Evolutionary conservation across 2,888 invertebrate genomes (phyloP).

Genomic region (Listrodromus nycthemerus): DNA sequence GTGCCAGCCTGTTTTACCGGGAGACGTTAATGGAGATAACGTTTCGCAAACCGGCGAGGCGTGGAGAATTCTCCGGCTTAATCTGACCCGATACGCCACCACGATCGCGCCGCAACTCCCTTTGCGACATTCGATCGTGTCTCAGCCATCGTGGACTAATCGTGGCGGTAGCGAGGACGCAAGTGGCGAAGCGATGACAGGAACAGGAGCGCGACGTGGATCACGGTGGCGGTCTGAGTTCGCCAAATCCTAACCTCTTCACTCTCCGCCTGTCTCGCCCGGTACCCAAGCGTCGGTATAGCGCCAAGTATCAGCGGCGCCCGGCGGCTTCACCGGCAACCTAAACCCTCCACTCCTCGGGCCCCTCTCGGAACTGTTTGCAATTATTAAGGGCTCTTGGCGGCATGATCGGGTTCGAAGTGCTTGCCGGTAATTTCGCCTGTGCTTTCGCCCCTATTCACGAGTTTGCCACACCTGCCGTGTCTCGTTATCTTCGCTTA

Average conservation of each 20-base stretch:
- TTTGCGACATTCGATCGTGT: conserved; percentile 63
- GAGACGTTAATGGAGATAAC: conserved; percentile 22
- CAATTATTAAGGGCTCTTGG: conserved; percentile 75
- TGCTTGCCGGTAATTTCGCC: conserved; percentile 67
- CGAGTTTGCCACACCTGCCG: conserved; percentile 37
- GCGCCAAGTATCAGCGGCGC: conserved; percentile 18
- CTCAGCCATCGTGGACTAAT: conserved; percentile 73
- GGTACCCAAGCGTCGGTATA: conserved; percentile 43
- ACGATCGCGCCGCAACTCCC: conserved; percentile 57
- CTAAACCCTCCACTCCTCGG: conserved; percentile 68
- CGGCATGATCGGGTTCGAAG: conserved; percentile 70
- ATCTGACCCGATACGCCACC: conserved; percentile 58
- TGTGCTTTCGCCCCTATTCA: conserved; percentile 46
- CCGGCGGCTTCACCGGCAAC: conserved; percentile 56
- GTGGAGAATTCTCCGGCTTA: conserved; percentile 54
- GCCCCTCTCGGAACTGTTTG: conserved; percentile 69
- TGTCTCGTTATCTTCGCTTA: conserved; percentile 3
- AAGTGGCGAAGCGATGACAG: conserved; percentile 44
- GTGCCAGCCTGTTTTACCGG: no score
- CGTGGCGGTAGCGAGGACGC: conserved; percentile 62
- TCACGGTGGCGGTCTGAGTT: conserved; percentile 43
- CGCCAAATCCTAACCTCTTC: conserved; percentile 54
- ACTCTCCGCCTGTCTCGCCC: conserved; percentile 23
- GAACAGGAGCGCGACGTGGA: conserved; percentile 3
- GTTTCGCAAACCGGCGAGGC: conserved; percentile 25